Base-by-base conservation (phyloP, 2,797 vertebrate genomes). In the Fistularia tabacaria region DNA sequence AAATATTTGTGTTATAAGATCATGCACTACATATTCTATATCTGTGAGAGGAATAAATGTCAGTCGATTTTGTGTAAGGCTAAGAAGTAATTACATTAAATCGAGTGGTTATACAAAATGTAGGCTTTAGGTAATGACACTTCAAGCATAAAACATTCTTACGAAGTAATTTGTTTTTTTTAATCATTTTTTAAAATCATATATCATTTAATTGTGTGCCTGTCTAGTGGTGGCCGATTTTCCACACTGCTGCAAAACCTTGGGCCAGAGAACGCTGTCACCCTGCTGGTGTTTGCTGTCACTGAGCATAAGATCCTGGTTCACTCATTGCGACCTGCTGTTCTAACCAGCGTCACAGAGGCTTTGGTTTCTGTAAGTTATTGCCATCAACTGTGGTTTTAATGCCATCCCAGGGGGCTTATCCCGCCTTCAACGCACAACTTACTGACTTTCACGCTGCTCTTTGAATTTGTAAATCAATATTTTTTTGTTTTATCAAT, bases 281-380 rank as follows among this genome's bases (percentile, higher is more conserved):
- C 93, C 39, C 80, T 99, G 46, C 85, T 99, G 64, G 95, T 98
- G 38, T 94, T 97, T 71, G 96, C 95, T 1, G 95, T 98, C 64
- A 98, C 96, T 0, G 96, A 99, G 59, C 95, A 98, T 64, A 99
- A 99, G 87, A 98, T 99, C 79, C 92, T 99, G 64, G 93, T 99
- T 67, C 97, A 99, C 82, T 99, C 97, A 0, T 60, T 99, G 14
- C 89, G 96, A 10, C 97, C 97, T 0, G 97, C 96, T 0, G 96
- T 98, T 47, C 92, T 98, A 51, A 99, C 97, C 4, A 99, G 97
- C 49, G 96, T 98, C 70, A 95, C 97, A 1, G 97, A 99, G 82
- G 97, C 97, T 8, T 84, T 99, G 73, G 97, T 99, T 56, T 98
- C 96, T 57, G 97, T 98, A 78, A 93, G 97, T 94, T 56, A 1